A percentile compares a stretch with the other conserved stretches of the same genome.
phyloP scores from a whole-genome alignment of 2,113 vertebrate species.

The Corythornis madagascariensis region DNA sequence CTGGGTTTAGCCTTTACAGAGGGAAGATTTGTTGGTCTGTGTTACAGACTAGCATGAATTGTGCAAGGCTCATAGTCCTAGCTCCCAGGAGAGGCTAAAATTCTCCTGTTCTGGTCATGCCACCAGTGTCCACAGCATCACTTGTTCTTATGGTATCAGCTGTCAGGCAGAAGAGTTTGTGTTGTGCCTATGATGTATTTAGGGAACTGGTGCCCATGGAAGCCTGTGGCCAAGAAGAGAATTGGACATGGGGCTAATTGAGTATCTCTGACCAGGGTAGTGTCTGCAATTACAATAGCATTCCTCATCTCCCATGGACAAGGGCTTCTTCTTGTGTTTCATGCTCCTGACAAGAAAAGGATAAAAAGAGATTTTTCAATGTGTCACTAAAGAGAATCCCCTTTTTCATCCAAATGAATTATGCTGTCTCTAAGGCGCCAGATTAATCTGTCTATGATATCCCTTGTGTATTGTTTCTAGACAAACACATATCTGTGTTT shows the following conservation, averaged over 20 bases:
- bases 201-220: background rate
- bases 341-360: conserved; percentile 14
- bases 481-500: background rate
- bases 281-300: background rate
- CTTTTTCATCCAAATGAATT: conserved; percentile 52
- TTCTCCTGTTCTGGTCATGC: background rate
- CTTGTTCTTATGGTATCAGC: background rate
- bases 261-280: background rate
- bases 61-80: background rate
- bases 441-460: conserved; percentile 55
- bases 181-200: background rate
- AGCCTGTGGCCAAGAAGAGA: background rate
- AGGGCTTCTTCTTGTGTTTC: background rate
- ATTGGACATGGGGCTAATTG: background rate
- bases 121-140: background rate
- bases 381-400: conserved; percentile 16
- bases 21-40: background rate
- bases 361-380: conserved; percentile 35
- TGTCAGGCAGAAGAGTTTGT: background rate
- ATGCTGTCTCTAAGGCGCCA: conserved; percentile 37
- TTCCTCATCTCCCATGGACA: background rate
- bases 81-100: background rate
- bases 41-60: background rate
- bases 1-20: background rate
- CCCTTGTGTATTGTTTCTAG: conserved; percentile 17